phyloP scores from a whole-genome alignment of 2,113 vertebrate genomes.

The Tetraodon nigroviridis region DNA sequence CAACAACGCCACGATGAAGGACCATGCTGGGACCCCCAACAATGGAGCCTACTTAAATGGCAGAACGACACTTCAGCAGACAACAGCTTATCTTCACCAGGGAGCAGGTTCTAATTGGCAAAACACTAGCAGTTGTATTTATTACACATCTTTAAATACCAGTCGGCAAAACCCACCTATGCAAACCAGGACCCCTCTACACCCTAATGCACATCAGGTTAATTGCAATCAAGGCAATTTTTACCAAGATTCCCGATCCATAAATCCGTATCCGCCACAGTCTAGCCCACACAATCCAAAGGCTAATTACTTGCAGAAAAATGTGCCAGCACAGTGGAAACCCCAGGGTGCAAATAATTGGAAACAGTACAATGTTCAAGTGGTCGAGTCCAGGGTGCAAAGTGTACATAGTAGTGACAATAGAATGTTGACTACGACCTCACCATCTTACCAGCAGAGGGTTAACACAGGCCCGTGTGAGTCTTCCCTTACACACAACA shows the following conservation, averaged over 20 bases:
- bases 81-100: constrained; percentile 2
- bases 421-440: not conserved
- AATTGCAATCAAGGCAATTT: not conserved
- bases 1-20: too few species aligned
- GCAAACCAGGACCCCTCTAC: not conserved
- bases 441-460: not conserved
- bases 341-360: not conserved
- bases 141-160: rapidly evolving
- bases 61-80: constrained; percentile 10
- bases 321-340: not conserved
- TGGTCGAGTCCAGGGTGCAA: not conserved
- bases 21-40: too few species aligned
- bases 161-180: not conserved
- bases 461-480: not conserved
- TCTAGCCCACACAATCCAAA: not conserved
- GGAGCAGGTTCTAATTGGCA: not conserved
- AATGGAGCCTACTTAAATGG: not conserved
- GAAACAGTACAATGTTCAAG: not conserved
- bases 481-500: not conserved
- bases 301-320: not conserved
- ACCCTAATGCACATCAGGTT: not conserved
- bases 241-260: not conserved
- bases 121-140: not conserved
- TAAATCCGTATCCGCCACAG: not conserved
- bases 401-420: not conserved